Evolutionary conservation across 2,888 invertebrate species (phyloP).

Genomic region (Nezara viridula): DNA sequence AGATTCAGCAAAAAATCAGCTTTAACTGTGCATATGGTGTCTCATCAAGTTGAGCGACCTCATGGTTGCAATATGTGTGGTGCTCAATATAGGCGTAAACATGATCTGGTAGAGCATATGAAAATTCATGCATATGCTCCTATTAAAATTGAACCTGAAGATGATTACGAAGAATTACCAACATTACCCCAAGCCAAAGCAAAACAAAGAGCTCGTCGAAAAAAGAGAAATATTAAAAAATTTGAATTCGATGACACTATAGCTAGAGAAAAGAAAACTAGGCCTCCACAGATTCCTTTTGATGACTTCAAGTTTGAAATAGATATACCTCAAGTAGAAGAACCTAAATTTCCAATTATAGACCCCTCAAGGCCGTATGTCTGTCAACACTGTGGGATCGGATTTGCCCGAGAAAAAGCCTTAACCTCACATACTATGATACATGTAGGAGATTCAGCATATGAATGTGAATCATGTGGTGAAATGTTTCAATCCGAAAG

Average conservation of each 20-base stretch:
- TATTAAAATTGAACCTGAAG: slow-evolving; percentile 62
- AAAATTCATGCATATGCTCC: slow-evolving; percentile 71
- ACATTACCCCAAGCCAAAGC: slow-evolving; percentile 55
- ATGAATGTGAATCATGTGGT: slow-evolving; percentile 84
- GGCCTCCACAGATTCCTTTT: not conserved
- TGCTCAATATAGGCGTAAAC: slow-evolving; percentile 82
- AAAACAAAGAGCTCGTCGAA: slow-evolving; percentile 55
- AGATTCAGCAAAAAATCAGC: slow-evolving; percentile 85
- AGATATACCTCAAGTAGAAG: slow-evolving; percentile 38
- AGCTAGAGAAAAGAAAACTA: slow-evolving; percentile 59
- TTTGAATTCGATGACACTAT: slow-evolving; percentile 39
- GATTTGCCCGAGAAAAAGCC: slow-evolving; percentile 86
- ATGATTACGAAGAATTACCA: slow-evolving; percentile 63
- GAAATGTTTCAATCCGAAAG: slow-evolving; percentile 77
- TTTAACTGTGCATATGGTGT: slow-evolving; percentile 85
- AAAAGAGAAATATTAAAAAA: slow-evolving; percentile 51
- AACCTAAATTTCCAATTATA: slow-evolving; percentile 62
- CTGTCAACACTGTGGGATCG: slow-evolving; percentile 82
- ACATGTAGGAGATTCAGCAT: slow-evolving; percentile 84
- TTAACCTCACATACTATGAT: slow-evolving; percentile 78
- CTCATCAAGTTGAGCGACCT: slow-evolving; percentile 86
- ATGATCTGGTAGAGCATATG: slow-evolving; percentile 86
- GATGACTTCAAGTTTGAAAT: slow-evolving; percentile 47
- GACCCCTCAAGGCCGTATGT: slow-evolving; percentile 74
- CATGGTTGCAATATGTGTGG: slow-evolving; percentile 86